phyloP scores from a whole-genome alignment of 2,888 invertebrate genomes.

The Dioctria rufipes region DNA sequence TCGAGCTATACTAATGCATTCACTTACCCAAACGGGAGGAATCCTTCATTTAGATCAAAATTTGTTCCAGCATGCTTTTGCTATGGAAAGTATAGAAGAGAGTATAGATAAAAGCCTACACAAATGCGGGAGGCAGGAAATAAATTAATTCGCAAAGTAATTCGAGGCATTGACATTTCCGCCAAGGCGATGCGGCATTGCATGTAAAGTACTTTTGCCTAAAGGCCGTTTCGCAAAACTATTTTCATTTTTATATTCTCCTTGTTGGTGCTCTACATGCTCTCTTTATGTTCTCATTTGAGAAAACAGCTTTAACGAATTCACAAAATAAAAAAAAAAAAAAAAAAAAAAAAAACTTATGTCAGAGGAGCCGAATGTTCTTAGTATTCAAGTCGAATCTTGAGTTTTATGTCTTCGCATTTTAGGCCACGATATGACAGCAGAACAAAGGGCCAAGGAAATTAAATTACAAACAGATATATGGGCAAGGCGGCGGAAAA shows the following conservation, averaged over 20 bases:
- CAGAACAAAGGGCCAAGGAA: conserved; percentile 48
- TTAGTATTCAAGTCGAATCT: conserved; percentile 53
- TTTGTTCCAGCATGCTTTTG: conserved; percentile 45
- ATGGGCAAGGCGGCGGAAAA: conserved; percentile 16
- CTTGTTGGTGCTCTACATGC: background rate
- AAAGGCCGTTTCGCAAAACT: conserved; percentile 32
- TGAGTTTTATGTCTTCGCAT: conserved; percentile 49
- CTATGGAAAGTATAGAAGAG: background rate
- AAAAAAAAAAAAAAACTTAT: conserved; percentile 16
- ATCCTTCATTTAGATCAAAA: conserved; percentile 49
- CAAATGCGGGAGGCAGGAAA: conserved; percentile 48
- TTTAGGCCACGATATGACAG: conserved; percentile 49
- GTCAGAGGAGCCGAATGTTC: conserved; percentile 39
- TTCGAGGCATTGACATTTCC: conserved; percentile 51
- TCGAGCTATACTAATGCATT: conserved; percentile 36
- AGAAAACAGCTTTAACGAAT: conserved; percentile 35
- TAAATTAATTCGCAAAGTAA: conserved; percentile 52
- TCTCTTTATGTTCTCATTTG: conserved; percentile 43
- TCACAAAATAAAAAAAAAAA: conserved; percentile 18
- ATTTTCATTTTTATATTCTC: conserved; percentile 47
- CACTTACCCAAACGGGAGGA: conserved; percentile 36
- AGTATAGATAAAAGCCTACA: conserved; percentile 42
- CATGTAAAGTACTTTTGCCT: conserved; percentile 42
- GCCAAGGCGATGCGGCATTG: conserved; percentile 43
- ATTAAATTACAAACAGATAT: conserved; percentile 49